Base-by-base conservation (phyloP, 2,113 vertebrate genomes). In the Pheucticus melanocephalus region DNA sequence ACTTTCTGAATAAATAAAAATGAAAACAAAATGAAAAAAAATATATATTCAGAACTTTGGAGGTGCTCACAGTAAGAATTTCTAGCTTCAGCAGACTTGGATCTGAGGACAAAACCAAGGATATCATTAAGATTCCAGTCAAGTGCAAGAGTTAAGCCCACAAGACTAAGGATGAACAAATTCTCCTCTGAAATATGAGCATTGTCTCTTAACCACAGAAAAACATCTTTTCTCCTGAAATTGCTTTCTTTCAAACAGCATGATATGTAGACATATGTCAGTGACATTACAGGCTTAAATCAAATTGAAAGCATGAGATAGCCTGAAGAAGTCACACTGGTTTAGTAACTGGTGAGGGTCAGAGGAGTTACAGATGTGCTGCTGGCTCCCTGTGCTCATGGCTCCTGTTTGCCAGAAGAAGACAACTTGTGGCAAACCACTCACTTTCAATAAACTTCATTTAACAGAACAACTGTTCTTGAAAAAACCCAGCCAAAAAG, bases 221-320 rank as follows among this genome's bases (percentile, higher is more conserved):
- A 90, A 95, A 83, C 11, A 83, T n/a, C 33, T 61, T 50, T 45
- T 79, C 48, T 63, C 76, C 78, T 68, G 56, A 63, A 91, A 88
- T 39, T 0, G 2, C 24, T 86, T 78, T n/a, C 39, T 57, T 91
- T 90, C 73, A 78, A 79, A 60, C 35, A 82, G 65, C 35, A 47
- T 75, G 86, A 89, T 86, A 72, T 70, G 75, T 56, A 96, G 94
- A 91, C 95, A 95, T 95, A 95, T 96, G 94, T 95, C 94, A 89
- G 59, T 93, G 94, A 95, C 72, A 80, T 82, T 94, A 50, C 47
- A 90, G 63, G 53, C 90, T 95, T 93, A 87, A 96, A 96, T 95
- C 70, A 94, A 89, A 76, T 50, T 76, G 85, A 97, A 94, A 86
- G 88, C 59, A 47, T 61, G 56, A 89, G 70, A 92, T 22, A 80